These are phyloP conservation scores for Hyla sarda DNA, from an alignment of 2,113 vertebrate genomes.

Conservation along the genomic window DNA sequence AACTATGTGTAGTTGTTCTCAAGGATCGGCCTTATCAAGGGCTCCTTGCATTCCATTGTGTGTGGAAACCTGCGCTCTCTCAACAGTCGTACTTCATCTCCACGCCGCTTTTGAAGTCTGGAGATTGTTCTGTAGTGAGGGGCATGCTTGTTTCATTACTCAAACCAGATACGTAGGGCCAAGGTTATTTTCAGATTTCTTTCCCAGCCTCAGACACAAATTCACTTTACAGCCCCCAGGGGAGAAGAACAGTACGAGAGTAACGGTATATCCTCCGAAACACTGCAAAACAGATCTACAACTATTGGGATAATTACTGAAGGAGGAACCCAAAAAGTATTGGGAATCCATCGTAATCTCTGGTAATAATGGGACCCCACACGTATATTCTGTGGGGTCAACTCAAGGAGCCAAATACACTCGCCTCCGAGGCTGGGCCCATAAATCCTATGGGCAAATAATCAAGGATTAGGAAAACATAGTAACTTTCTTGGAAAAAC, in stretches of 20 bases:
- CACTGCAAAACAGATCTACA: background rate
- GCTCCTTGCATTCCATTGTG: background rate
- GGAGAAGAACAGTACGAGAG: background rate
- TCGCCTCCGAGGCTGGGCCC: too few species aligned
- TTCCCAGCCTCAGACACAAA: background rate
- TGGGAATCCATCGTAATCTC: background rate
- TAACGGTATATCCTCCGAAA: background rate
- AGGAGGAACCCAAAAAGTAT: background rate
- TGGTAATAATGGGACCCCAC: background rate
- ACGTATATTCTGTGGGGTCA: background rate
- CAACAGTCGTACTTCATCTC: background rate
- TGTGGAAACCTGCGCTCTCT: background rate
- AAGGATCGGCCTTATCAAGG: background rate
- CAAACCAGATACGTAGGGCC: background rate
- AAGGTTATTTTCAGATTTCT: slow-evolving; percentile 26
- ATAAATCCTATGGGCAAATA: too few species aligned
- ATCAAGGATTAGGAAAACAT: too few species aligned
- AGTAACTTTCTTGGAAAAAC: too few species aligned
- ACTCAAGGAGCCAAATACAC: too few species aligned
- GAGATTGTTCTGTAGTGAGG: background rate
- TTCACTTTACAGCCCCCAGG: background rate
- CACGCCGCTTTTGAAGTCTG: slow-evolving; percentile 15
- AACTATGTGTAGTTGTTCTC: background rate
- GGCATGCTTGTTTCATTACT: background rate
- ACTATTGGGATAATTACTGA: background rate